Base-by-base conservation (phyloP, 2,113 vertebrate species). In the Ophthalmolycus amberensis region DNA sequence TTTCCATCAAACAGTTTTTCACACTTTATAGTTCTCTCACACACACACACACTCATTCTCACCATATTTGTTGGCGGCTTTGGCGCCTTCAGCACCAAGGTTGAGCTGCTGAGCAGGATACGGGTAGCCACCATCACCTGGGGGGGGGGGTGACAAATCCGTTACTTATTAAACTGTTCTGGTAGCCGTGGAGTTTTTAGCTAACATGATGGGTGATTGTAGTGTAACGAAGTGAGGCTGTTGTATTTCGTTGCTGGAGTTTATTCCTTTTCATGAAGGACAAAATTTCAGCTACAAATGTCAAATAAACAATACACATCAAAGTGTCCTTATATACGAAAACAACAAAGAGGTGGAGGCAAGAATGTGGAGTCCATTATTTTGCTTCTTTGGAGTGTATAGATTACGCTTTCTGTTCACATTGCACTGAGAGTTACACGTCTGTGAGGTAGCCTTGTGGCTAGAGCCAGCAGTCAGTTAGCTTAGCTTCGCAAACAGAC, bases 41-140 rank as follows among this genome's bases (percentile, higher is more conserved):
- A 18, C n/a, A 40, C 44, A 15, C 27, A n/a, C 0, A 40, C 5
- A 16, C 2, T 20, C 18, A 46, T 68, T 81, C 92, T 89, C 64
- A 95, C 95, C 94, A 71, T 92, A 94, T 88, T 94, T 94, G 83
- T 52, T 87, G 37, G 89, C n/a, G 8, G 88, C 64, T 92, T 95
- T 94, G 38, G 84, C 71, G 1, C 86, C 90, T 72, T 95, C 93
- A n/a, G 90, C 91, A 0, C 73, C 85, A 25, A 94, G 85, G 59
- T 79, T 76, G 62, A 94, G 89, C 25, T 91, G 91, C 85, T 95
- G 94, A 48, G 92, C 63, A 16, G 77, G 78, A 48, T 94, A 95
- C 0, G 93, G 93, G 83, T 93, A 94, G 5, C 93, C 85, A 1
- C 72, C 90, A 15, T 94, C 94, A 86, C 90, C 95, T 95, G n/a